A percentile compares a stretch with the other conserved stretches of the same genome.
Conservation (phyloP, 2,113 vertebrate genomes). For the Bos javanicus region DNA sequence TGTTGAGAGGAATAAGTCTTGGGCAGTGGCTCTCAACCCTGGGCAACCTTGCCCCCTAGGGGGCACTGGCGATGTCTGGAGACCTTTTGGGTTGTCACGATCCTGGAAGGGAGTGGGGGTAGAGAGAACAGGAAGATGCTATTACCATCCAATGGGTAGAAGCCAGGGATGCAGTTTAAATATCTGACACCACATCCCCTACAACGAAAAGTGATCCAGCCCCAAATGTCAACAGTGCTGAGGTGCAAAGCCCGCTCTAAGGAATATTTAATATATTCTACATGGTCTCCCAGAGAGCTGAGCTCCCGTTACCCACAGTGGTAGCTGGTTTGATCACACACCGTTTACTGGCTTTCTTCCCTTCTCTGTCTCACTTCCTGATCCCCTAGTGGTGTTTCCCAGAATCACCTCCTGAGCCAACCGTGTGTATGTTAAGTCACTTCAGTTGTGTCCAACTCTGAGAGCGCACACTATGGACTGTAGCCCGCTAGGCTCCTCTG, state of each 20-base stretch:
- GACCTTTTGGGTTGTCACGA: background rate
- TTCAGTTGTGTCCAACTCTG: background rate
- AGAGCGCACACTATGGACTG: background rate
- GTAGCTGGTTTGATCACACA: background rate
- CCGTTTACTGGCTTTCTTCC: background rate
- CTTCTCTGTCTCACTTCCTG: background rate
- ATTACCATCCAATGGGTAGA: background rate
- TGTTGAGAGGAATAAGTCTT: background rate
- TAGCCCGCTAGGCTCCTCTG: background rate
- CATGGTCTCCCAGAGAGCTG: background rate
- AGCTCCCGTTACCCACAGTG: background rate
- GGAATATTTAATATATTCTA: background rate
- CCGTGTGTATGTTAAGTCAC: background rate
- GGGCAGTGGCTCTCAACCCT: background rate
- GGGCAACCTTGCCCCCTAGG: no score
- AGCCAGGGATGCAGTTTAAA: background rate
- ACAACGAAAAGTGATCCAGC: background rate
- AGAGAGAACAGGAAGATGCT: background rate
- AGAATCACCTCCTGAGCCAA: background rate
- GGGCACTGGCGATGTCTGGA: background rate
- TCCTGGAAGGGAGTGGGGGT: rapidly evolving
- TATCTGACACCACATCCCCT: background rate
- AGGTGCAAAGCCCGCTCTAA: background rate
- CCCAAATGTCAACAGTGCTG: background rate
- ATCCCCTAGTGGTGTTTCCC: background rate